A percentile compares a stretch with the other conserved stretches of the same genome.
Evolutionary conservation across 2,113 vertebrate species (phyloP).

Genomic region (Leptobrachium ailaonicum): DNA sequence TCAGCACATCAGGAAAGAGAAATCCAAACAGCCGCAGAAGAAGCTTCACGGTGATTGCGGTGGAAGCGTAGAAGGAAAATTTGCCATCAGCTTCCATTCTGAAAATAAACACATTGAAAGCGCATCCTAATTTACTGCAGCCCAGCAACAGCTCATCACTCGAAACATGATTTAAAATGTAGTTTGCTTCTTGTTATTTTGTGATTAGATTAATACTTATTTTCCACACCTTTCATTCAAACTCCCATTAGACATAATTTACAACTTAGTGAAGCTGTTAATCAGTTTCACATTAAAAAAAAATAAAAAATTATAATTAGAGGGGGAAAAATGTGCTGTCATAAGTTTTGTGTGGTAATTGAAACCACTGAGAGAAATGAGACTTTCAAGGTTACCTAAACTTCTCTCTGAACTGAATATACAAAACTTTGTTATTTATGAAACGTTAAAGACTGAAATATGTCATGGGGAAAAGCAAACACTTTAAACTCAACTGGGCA

Average conservation of each 20-base stretch:
- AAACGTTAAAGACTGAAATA: no score
- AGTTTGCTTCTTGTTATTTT: neutral
- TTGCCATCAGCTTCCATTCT: no score
- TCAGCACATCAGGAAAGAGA: no score
- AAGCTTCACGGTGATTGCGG: no score
- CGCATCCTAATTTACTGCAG: neutral
- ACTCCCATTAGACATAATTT: constrained; percentile 53
- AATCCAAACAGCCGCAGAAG: no score
- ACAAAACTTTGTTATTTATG: no score
- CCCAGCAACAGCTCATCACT: neutral
- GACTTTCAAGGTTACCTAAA: neutral
- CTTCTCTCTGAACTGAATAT: neutral
- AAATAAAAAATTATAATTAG: neutral
- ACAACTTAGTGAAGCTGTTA: constrained; percentile 53
- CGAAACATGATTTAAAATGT: neutral
- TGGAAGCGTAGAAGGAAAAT: no score
- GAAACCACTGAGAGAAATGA: neutral
- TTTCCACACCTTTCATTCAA: constrained; percentile 3
- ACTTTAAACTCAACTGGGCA: no score
- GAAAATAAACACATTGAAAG: no score
- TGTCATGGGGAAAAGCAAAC: no score
- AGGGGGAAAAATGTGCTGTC: neutral
- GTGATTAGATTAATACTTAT: neutral
- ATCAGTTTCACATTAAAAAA: constrained; percentile 54
- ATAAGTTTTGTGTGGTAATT: neutral